These are phyloP conservation scores for Tetrapedia diversipes DNA, from an alignment of 2,888 invertebrate genomes.

Conservation along the genomic window DNA sequence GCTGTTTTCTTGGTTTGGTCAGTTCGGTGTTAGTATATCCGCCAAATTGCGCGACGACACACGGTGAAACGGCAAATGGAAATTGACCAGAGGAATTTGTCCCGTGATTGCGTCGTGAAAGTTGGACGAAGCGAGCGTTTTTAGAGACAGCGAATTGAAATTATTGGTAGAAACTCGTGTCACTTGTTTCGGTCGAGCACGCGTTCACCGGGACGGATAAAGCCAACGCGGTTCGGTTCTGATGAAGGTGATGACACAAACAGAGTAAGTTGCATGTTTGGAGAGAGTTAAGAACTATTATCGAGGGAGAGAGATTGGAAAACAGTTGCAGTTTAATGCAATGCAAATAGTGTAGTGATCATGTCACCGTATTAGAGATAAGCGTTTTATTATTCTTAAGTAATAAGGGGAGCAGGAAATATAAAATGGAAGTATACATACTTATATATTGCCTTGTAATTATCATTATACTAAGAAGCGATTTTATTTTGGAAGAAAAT, in stretches of 20 bases:
- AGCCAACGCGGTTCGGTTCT: background rate
- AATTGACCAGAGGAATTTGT: background rate
- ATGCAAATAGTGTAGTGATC: background rate
- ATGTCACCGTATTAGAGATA: background rate
- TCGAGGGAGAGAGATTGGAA: background rate
- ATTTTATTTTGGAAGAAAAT: too few relatives aligned
- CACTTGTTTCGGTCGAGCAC: background rate
- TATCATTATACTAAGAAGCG: too few relatives aligned
- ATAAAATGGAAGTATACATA: background rate
- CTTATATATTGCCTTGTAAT: too few relatives aligned
- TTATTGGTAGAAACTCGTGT: background rate
- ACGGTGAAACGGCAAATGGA: conserved; percentile 13
- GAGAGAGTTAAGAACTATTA: background rate
- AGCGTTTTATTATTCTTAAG: background rate
- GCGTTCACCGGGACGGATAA: background rate
- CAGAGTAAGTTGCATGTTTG: background rate
- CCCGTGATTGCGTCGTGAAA: conserved; percentile 14
- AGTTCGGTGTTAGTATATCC: too few relatives aligned
- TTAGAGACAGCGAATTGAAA: background rate
- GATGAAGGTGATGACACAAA: background rate
- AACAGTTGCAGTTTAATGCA: background rate
- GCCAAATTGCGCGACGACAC: background rate
- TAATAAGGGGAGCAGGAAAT: background rate
- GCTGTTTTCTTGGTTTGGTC: background rate
- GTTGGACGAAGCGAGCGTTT: background rate